A percentile compares a stretch with the other conserved stretches of the same genome.
Evolutionary conservation across 2,113 vertebrate species (phyloP).

Genomic region (Phyllostomus hastatus): DNA sequence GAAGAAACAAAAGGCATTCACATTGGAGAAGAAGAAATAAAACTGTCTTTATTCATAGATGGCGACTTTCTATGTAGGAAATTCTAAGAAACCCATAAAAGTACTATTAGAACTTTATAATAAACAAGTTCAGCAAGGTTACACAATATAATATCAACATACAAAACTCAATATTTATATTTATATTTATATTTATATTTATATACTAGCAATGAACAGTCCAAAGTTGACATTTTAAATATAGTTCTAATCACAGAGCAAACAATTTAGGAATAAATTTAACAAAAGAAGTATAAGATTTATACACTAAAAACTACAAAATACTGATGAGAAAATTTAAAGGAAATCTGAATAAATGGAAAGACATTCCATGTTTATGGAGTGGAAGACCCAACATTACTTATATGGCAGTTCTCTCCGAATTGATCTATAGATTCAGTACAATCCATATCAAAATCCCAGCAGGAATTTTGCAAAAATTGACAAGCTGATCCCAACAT

Average conservation of each 20-base stretch:
- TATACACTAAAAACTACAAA: not conserved
- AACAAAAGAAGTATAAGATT: not conserved
- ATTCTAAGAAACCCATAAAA: constrained; percentile 14
- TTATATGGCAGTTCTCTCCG: not conserved
- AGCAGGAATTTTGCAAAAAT: not conserved
- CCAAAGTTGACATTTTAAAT: not conserved
- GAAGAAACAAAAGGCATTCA: not conserved
- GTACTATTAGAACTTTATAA: not conserved
- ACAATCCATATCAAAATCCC: not conserved
- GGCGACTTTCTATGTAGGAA: not conserved
- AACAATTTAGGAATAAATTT: constrained; percentile 18
- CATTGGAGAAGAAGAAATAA: constrained; percentile 23
- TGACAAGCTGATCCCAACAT: constrained; percentile 5
- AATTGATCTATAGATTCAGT: not conserved
- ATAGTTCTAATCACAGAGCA: not conserved
- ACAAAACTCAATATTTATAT: not conserved
- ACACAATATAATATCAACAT: not conserved
- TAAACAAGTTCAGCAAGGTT: not conserved
- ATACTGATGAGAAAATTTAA: not conserved
- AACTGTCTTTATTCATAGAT: constrained; percentile 8
- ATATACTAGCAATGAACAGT: not conserved
- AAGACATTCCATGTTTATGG: not conserved
- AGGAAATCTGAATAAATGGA: constrained; percentile 15
- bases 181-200: not conserved
- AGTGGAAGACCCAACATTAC: not conserved